Conservation (phyloP, 2,888 invertebrate genomes). For the Acanthosepion esculentum region DNA sequence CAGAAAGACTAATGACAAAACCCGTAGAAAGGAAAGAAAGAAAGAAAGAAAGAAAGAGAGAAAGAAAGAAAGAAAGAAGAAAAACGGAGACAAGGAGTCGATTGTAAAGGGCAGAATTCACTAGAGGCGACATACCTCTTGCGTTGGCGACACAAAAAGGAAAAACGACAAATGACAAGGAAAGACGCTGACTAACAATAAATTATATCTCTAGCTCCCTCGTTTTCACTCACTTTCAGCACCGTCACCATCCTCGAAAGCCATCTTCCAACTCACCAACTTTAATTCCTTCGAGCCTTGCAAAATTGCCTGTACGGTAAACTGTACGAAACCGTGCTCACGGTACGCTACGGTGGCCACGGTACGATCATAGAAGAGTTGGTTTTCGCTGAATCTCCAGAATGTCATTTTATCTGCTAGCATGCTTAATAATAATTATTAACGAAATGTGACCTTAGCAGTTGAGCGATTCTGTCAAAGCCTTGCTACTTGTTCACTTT, state of each 20-base stretch:
- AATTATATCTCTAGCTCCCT: neutral
- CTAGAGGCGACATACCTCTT: neutral
- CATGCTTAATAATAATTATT: neutral
- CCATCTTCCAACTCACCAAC: neutral
- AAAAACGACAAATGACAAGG: neutral
- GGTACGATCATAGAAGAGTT: neutral
- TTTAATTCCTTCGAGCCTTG: neutral
- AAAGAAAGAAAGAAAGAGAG: neutral
- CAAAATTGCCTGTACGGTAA: conserved; percentile 18
- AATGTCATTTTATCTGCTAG: neutral
- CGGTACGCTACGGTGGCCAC: neutral
- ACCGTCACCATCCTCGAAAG: neutral
- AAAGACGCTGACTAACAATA: neutral
- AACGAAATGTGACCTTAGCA: neutral
- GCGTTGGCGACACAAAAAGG: neutral
- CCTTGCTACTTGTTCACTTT: neutral
- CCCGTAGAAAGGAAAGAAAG: neutral
- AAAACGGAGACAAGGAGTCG: neutral
- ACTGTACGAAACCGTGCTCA: neutral
- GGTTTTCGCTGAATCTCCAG: neutral
- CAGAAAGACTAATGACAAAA: neutral
- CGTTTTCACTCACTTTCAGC: neutral
- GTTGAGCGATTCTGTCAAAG: neutral
- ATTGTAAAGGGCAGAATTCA: neutral
- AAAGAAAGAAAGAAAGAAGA: neutral